These are phyloP conservation scores for Pristionchus mayeri DNA, from an alignment of 2,888 invertebrate species.

Conservation along the genomic window DNA sequence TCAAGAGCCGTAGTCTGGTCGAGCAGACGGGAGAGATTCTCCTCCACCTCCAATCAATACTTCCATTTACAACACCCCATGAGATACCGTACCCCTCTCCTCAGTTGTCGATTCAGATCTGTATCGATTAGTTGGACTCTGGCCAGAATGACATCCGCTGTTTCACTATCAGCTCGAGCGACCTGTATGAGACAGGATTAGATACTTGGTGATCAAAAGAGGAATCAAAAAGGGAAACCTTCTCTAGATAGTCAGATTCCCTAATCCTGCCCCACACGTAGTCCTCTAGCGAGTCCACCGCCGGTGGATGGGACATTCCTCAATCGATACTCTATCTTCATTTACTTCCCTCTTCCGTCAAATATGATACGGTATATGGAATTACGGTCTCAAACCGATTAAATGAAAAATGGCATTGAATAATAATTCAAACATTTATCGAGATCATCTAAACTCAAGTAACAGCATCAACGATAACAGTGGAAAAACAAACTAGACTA, in stretches of 20 bases:
- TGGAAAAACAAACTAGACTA: slow-evolving; percentile 30
- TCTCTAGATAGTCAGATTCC: slow-evolving; percentile 39
- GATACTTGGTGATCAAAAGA: too few relatives aligned
- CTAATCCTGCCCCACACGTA: slow-evolving; percentile 68
- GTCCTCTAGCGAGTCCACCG: slow-evolving; percentile 67
- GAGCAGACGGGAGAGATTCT: slow-evolving; percentile 71
- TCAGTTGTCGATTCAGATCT: slow-evolving; percentile 68
- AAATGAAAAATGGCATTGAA: not conserved
- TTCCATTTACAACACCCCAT: not conserved
- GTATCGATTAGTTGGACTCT: slow-evolving; percentile 69
- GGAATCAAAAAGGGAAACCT: not conserved
- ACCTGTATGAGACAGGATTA: not conserved
- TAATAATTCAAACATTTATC: not conserved
- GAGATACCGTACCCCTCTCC: slow-evolving; percentile 64
- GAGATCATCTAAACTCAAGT: slow-evolving; percentile 39
- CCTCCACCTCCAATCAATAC: slow-evolving; percentile 65
- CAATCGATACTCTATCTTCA: not conserved
- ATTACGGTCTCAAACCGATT: slow-evolving; percentile 5
- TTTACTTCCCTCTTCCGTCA: not conserved
- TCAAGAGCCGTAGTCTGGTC: slow-evolving; percentile 74
- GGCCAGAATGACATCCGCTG: slow-evolving; percentile 64
- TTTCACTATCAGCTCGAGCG: slow-evolving; percentile 61
- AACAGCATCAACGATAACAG: slow-evolving; percentile 39
- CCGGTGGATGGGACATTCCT: slow-evolving; percentile 45
- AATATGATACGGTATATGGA: not conserved